Evolutionary conservation across 1,140 invertebrate species (phyloP), one percentile per base, ranked within the genome.

Genomic region (Drosophila gunungcola): DNA sequence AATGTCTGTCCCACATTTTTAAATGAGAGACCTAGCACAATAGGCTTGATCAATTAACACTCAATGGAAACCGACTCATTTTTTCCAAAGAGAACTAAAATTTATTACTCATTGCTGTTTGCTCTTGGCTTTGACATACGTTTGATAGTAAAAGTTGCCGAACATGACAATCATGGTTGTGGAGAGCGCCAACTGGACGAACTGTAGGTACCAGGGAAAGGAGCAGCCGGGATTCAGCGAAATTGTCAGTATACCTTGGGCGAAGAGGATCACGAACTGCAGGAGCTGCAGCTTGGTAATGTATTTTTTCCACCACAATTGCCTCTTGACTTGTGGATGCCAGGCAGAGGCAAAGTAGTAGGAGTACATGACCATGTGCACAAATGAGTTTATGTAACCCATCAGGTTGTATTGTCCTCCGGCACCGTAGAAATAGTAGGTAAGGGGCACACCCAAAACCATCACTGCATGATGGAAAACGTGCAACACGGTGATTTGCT

Each of bases 231-330:
- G 94, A 92, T 67, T 74, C 95, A 96, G 46, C 95, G 72, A 6
- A 96, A 93, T 73, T 95, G 94, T 92, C 52, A 95, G 95, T 0
- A 38, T 0, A 0, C 70, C 7, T 81, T 97, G 96, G 7, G 95
- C 64, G 3, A 95, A 92, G 6, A 97, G 93, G 0, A 96, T 10
- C 1, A 95, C 54, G 83, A 98, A 98, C 92, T 98, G 97, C 51
- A 94, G 92, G 61, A 97, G 93, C 91, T 97, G 97, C 29, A 97
- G 76, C 13, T 93, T 93, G 0, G 97, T 97, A n/a, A 97, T 94
- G 80, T 97, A 95, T 78, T 95, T 96, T 90, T 97, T 97, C 96
- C 96, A 97, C 96, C 96, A 97, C 0, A 96, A 91, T 56, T 94
- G 95, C 34, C 94, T 94, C 80, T 94, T 95, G 81, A 94, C 93